Percentiles rank a stretch among this genome's conserved stretches.
These are phyloP conservation scores for Tauraco hartlaubi DNA, from an alignment of 2,797 vertebrate species.

Conservation along the genomic window DNA sequence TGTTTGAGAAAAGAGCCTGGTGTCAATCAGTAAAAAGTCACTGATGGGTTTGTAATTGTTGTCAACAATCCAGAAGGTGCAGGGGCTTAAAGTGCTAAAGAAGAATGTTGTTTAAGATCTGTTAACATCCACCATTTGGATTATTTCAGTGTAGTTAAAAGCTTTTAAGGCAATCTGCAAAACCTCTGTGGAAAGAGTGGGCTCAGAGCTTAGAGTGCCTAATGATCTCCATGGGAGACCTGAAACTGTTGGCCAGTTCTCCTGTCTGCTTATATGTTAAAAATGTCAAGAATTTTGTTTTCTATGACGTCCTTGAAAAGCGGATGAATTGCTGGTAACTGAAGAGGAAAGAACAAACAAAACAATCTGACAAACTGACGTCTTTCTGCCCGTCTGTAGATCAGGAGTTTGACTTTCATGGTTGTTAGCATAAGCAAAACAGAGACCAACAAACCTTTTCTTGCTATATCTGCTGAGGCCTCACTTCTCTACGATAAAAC, in stretches of 20 bases:
- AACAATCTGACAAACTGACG: not conserved
- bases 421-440: not conserved
- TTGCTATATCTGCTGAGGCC: not conserved
- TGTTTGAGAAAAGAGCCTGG: not conserved
- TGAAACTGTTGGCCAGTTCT: not conserved
- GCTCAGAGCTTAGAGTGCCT: not conserved
- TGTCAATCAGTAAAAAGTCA: not conserved
- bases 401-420: not conserved
- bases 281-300: not conserved
- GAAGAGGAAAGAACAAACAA: not conserved
- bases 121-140: not conserved
- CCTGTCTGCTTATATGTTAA: not conserved
- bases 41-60: not conserved
- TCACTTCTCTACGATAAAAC: not conserved
- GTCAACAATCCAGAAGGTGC: not conserved
- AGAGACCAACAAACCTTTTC: not conserved
- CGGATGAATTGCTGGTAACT: not conserved
- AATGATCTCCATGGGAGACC: not conserved
- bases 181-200: not conserved
- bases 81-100: not conserved
- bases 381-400: not conserved
- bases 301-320: not conserved
- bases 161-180: not conserved
- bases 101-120: not conserved
- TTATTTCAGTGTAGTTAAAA: not conserved